These are phyloP conservation scores for Kuschelorhynchus macadamiae DNA, from an alignment of 2,888 invertebrate genomes.

Conservation along the genomic window DNA sequence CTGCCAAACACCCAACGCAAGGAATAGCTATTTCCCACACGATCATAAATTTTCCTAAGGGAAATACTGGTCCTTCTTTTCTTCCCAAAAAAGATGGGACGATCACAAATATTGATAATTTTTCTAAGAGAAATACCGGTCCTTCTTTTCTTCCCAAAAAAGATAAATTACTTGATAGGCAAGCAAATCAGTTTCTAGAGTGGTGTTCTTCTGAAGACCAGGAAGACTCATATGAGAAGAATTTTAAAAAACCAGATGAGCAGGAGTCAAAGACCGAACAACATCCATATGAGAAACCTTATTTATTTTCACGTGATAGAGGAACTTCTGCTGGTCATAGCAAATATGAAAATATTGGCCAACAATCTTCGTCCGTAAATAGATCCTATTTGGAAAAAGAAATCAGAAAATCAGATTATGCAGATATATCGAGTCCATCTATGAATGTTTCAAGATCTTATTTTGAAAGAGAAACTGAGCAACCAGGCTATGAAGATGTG, in stretches of 20 bases:
- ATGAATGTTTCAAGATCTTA: background rate
- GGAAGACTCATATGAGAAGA: background rate
- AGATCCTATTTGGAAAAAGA: background rate
- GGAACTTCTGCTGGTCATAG: background rate
- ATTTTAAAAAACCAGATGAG: background rate
- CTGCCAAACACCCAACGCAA: no score
- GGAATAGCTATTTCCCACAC: no score
- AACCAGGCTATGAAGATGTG: no score
- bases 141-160: background rate
- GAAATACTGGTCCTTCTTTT: background rate
- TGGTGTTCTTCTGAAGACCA: background rate
- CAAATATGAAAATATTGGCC: background rate
- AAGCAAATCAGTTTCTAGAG: background rate
- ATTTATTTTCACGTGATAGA: background rate
- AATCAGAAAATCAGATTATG: background rate
- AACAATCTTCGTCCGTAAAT: background rate
- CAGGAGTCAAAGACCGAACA: background rate
- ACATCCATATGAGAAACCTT: background rate
- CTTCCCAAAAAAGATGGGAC: no score
- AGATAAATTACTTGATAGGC: no score
- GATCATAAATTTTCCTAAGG: background rate
- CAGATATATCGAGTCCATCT: no score
- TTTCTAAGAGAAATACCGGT: background rate
- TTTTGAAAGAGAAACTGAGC: background rate
- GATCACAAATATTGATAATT: no score